These are phyloP conservation scores for Albula glossodonta DNA, from an alignment of 2,113 vertebrate species.

Conservation along the genomic window DNA sequence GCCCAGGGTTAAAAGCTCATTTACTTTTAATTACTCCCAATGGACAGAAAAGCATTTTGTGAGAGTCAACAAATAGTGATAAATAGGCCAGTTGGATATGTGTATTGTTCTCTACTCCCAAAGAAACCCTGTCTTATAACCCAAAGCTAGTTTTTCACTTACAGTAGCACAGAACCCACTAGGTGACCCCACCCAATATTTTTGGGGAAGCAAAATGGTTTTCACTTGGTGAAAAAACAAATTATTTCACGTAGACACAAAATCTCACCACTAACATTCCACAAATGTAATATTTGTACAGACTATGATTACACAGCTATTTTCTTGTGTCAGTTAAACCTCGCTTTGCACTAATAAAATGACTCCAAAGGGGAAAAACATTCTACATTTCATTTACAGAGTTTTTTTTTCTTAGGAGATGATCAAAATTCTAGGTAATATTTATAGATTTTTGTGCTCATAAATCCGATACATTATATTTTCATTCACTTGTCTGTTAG, in stretches of 20 bases:
- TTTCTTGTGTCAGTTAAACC: background rate
- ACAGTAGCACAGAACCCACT: background rate
- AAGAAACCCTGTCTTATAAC: conserved; percentile 48
- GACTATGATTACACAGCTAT: no score
- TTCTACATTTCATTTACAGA: background rate
- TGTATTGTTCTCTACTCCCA: conserved; percentile 68
- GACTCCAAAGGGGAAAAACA: no score
- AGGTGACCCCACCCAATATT: background rate
- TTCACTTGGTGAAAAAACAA: background rate
- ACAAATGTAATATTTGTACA: no score
- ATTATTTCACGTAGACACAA: no score
- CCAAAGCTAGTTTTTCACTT: conserved; percentile 64
- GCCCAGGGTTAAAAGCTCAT: conserved; percentile 74
- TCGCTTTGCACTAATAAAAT: no score
- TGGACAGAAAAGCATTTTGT: conserved; percentile 49
- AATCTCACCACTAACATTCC: no score
- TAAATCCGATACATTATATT: conserved; percentile 70
- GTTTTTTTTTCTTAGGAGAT: conserved; percentile 27
- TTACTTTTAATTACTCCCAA: conserved; percentile 70
- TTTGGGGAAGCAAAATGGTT: background rate
- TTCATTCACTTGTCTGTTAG: conserved; percentile 66
- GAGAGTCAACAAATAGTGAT: conserved; percentile 72
- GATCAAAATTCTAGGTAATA: conserved; percentile 39
- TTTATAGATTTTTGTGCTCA: conserved; percentile 57
- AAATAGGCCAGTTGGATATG: conserved; percentile 64